Evolutionary conservation across 2,797 vertebrate species (phyloP).

Genomic region (Thaleichthys pacificus): DNA sequence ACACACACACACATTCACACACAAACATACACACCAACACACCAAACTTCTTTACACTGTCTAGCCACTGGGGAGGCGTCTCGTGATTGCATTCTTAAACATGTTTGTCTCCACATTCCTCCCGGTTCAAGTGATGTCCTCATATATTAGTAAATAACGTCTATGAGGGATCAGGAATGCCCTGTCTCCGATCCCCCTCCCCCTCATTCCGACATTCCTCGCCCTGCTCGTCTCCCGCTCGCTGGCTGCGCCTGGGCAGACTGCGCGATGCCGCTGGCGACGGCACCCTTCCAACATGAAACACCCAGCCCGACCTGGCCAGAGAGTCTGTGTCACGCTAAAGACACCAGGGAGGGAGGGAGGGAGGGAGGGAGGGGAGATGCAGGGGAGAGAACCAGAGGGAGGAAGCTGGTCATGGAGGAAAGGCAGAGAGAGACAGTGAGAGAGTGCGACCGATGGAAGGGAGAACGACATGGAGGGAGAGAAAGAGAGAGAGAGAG

Average conservation of each 20-base stretch:
- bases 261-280: conserved; percentile 50
- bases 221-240: not conserved
- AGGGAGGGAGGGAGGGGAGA: conserved; percentile 3
- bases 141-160: conserved; percentile 65
- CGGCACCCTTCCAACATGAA: conserved; percentile 38
- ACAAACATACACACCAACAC: not conserved
- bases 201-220: conserved; percentile 55
- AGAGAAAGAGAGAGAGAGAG: not conserved
- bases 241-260: conserved; percentile 25
- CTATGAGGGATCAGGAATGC: conserved; percentile 49
- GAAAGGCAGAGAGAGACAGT: conserved; percentile 17
- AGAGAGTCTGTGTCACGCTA: conserved; percentile 31
- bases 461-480: not conserved
- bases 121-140: conserved; percentile 44
- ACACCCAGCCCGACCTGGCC: conserved; percentile 23
- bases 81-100: conserved; percentile 56
- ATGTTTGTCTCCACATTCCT: conserved; percentile 58
- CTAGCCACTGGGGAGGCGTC: conserved; percentile 34
- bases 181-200: conserved; percentile 46
- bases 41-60: not conserved
- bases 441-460: conserved; percentile 2
- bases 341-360: conserved; percentile 19
- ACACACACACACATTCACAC: not conserved
- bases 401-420: not conserved
- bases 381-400: conserved; percentile 8